These are phyloP conservation scores for Tokudaia muenninki DNA, from an alignment of 2,797 vertebrate genomes.

Conservation along the genomic window DNA sequence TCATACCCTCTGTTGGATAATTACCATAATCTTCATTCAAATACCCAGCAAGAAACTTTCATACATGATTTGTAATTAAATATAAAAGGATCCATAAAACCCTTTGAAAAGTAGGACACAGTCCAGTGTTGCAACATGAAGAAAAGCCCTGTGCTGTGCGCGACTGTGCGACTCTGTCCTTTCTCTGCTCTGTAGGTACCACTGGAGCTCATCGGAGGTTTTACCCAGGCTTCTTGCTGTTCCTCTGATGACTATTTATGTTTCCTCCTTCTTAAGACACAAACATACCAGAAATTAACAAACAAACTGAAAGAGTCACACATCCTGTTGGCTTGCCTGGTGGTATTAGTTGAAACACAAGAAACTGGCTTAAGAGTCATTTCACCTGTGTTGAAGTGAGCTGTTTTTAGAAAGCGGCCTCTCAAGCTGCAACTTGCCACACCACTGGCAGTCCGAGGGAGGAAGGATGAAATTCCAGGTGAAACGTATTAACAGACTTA, in stretches of 20 bases:
- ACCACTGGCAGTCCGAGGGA: neutral
- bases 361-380: neutral
- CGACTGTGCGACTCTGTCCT: neutral
- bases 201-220: neutral
- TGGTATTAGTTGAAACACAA: neutral
- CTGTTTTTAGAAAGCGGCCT: conserved; percentile 5
- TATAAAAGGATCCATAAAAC: conserved; percentile 28
- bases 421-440: neutral
- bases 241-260: neutral
- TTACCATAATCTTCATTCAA: conserved; percentile 36
- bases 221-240: neutral
- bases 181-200: neutral
- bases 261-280: conserved; percentile 12
- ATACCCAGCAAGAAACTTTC: conserved; percentile 16
- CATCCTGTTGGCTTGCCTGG: neutral
- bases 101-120: conserved; percentile 30
- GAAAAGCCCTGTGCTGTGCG: neutral
- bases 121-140: neutral
- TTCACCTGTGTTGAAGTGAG: neutral
- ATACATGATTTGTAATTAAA: conserved; percentile 45
- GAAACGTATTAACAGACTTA: conserved; percentile 71
- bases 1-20: conserved; percentile 26
- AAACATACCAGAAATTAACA: conserved; percentile 4
- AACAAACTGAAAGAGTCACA: neutral
- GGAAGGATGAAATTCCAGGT: conserved; percentile 66